Evolutionary conservation across 2,113 vertebrate species (phyloP), one percentile per base, ranked within the genome.

Genomic region (Otus sunia): DNA sequence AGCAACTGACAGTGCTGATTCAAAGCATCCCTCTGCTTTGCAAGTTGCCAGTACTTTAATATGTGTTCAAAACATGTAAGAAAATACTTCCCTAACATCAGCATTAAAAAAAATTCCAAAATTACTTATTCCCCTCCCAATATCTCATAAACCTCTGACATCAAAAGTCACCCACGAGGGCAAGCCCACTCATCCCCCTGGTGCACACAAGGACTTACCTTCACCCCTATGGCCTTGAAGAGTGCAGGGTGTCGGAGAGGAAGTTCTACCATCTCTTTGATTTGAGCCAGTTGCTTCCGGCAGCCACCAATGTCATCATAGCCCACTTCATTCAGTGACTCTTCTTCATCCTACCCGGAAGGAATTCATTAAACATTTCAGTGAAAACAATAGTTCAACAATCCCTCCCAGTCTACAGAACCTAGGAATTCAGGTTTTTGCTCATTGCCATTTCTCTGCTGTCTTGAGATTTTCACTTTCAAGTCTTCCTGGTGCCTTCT

Each of bases 301-400:
- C 99, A 99, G 66, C 99, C 99, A 93, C 99, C 99, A 58, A 99
- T 99, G 94, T 99, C 99, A 98, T 99, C 99, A 72, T 99, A 99
- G 66, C 99, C 99, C 88, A 99, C 99, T 97, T 99, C 99, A 77
- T 99, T 99, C 97, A 99, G 97, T 9, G 99, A 99, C 78, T 99
- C 99, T 80, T 99, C 99, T 88, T 99, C 99, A 98, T 99, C 99
- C 99, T 99, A 53, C 39, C 25, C 83, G 0, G 29, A 39, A 86
- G 59, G n/a, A 94, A 71, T 39, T 12, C 39, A 39, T 39, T 39
- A 39, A 39, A 39, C 39, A 39, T 39, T 39, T 39, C 39, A 39
- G 39, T 39, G 39, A 39, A 39, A 39, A 39, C 39, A 39, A 39
- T 39, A 39, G 39, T 39, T 39, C 39, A 39, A 39, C 39, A 39